Conservation (phyloP, 2,113 vertebrate genomes). For the Pelodiscus sinensis region DNA sequence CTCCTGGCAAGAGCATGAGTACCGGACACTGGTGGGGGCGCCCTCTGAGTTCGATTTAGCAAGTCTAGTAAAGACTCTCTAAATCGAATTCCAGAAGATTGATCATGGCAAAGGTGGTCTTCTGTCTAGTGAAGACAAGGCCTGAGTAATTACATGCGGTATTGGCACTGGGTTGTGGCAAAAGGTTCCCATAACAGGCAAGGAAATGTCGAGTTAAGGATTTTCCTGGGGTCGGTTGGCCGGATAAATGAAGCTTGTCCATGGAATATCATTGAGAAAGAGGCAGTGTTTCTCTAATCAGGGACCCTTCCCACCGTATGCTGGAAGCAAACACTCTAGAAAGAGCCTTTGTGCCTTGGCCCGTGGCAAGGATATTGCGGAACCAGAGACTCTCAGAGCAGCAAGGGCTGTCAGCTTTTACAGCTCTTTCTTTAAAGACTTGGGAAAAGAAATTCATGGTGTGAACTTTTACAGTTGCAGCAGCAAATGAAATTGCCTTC, state of each 20-base stretch:
- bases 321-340: neutral
- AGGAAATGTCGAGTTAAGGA: neutral
- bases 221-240: neutral
- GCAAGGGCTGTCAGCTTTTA: neutral
- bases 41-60: too few species aligned
- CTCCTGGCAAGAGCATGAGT: too few species aligned
- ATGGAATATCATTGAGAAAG: neutral
- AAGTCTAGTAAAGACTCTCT: too few species aligned
- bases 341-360: too few species aligned
- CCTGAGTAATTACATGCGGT: neutral
- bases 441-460: fast-evolving
- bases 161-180: neutral
- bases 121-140: too few species aligned
- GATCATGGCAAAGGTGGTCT: too few species aligned
- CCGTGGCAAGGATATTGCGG: neutral
- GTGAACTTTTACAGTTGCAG: conserved; percentile 70
- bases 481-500: conserved; percentile 75
- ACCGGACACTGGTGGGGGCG: too few species aligned
- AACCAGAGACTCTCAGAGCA: neutral
- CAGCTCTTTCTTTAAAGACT: neutral
- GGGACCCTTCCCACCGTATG: neutral
- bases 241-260: neutral
- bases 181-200: neutral
- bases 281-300: neutral
- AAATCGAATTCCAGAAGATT: too few species aligned